A percentile compares a stretch with the other conserved stretches of the same genome.
These are phyloP conservation scores for Trichogramma pretiosum DNA, from an alignment of 1,140 invertebrate genomes.

Conservation along the genomic window DNA sequence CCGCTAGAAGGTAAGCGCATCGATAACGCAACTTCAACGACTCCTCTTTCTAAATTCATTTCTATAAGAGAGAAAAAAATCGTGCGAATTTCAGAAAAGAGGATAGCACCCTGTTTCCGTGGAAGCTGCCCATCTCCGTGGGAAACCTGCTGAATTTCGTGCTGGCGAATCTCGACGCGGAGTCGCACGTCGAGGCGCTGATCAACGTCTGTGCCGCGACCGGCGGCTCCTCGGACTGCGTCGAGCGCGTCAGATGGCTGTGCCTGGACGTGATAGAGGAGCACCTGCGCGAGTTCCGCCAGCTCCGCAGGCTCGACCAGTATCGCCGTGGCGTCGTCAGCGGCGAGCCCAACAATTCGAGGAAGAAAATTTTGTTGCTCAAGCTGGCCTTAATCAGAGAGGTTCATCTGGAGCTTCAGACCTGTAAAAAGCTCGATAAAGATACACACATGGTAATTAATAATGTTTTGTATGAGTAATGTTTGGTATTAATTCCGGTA, in stretches of 20 bases:
- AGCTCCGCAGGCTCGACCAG: slow-evolving; percentile 24
- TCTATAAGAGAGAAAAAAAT: no score
- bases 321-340: slow-evolving; percentile 13
- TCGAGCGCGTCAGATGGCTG: slow-evolving; percentile 31
- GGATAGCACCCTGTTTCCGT: slow-evolving; percentile 64
- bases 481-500: no score
- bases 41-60: not conserved
- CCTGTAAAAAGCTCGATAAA: slow-evolving; percentile 27
- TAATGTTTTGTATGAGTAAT: no score
- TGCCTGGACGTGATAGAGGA: slow-evolving; percentile 38
- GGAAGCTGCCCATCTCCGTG: slow-evolving; percentile 52
- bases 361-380: slow-evolving; percentile 26
- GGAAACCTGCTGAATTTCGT: slow-evolving; percentile 65
- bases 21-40: not conserved
- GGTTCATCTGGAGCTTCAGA: slow-evolving; percentile 36
- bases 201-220: slow-evolving; percentile 39
- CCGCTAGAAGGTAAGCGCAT: slow-evolving; percentile 49
- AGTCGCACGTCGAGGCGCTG: slow-evolving; percentile 38
- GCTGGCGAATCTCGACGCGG: slow-evolving; percentile 52
- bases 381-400: slow-evolving; percentile 37
- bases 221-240: slow-evolving; percentile 32
- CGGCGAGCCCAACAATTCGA: slow-evolving; percentile 1
- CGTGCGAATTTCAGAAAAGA: slow-evolving; percentile 49
- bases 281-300: slow-evolving; percentile 29
- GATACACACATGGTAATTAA: slow-evolving; percentile 25